A percentile compares a stretch with the other conserved stretches of the same genome.
phyloP scores from a whole-genome alignment of 2,888 invertebrate genomes.

The Mycalesis mineus region DNA sequence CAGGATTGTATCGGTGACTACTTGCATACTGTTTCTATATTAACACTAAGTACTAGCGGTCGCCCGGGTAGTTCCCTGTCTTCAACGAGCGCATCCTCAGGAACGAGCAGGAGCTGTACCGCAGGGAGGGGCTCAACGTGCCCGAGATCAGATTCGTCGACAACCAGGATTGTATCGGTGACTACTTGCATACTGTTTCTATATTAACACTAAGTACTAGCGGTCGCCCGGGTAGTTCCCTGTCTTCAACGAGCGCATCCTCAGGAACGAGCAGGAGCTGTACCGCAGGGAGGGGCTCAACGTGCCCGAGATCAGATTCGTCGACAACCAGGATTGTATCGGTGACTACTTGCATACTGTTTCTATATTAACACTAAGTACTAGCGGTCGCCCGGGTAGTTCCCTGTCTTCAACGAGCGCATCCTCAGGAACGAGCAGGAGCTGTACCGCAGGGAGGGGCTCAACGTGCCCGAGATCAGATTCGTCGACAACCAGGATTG shows the following conservation, averaged over 20 bases:
- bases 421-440: constrained; percentile 97
- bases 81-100: constrained; percentile 98
- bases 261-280: constrained; percentile 96
- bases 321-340: constrained; percentile 98
- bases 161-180: constrained; percentile 98
- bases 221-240: too few species aligned
- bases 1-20: constrained; percentile 94
- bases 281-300: constrained; percentile 95
- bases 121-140: constrained; percentile 94
- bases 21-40: too few species aligned
- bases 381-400: too few species aligned
- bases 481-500: constrained; percentile 99
- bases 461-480: constrained; percentile 94
- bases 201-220: too few species aligned
- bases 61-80: too few species aligned
- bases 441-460: constrained; percentile 93
- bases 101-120: constrained; percentile 96
- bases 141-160: constrained; percentile 96
- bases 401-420: constrained; percentile 98
- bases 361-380: too few species aligned
- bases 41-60: too few species aligned
- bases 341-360: too few species aligned
- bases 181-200: too few species aligned
- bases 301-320: constrained; percentile 95
- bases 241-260: constrained; percentile 98